Base-by-base conservation (phyloP, 2,113 vertebrate species). In the Pongo pygmaeus region DNA sequence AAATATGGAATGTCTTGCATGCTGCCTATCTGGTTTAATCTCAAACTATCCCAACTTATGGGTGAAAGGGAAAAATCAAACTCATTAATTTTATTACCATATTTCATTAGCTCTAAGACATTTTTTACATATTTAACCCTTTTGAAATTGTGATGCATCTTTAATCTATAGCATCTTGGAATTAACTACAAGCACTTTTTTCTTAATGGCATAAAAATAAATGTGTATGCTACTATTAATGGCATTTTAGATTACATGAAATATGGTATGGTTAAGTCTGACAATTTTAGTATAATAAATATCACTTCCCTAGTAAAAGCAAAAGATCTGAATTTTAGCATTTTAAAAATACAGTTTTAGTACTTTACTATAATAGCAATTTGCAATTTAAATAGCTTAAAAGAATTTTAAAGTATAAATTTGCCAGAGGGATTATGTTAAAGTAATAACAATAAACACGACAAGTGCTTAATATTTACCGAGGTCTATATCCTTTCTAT, bases 131-230 rank as follows among this genome's bases (percentile, higher is more conserved):
- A 91, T 91, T 94, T 95, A 95, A 80, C 38, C 48, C 32, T 30
- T 11, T 55, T 70, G 4, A 96, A 95, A 94, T 91, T 95, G 27
- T 88, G 83, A 84, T 81, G 32, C 88, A 13, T 81, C 84, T 94
- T 97, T 96, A 96, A 97, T 84, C 46, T 83, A 84, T 70, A 93
- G 72, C 87, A 94, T 90, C 67, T 94, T 89, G 59, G 25, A 96
- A 79, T 94, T 97, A 95, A 94, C 93, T 96, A 84, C 32, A 97
- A 96, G 35, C 43, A 96, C 95, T 97, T 97, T 96, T 97, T 97
- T 89, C 86, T 87, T 77, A 97, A 69, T 93, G 79, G 85, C 84
- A 97, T 84, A 64, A 94, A 93, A 96, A 97, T 95, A 97, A 96
- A 96, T 92, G 52, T 96, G 35, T 75, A 84, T 93, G 79, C 84